Base-by-base conservation (phyloP, 2,888 invertebrate species). In the Trichogramma evanescens region DNA sequence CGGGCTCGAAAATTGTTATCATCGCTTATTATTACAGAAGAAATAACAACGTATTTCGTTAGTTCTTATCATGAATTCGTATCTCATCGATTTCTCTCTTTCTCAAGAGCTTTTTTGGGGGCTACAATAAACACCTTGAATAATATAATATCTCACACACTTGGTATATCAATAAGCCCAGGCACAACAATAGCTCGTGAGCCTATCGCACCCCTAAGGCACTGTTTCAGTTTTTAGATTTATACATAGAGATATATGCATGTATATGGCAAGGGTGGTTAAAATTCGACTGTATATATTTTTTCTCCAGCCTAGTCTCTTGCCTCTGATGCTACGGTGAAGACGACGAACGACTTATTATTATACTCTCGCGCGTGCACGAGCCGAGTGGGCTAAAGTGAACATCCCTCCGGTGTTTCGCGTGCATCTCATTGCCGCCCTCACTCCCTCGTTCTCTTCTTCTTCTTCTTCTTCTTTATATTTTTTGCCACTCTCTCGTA, bases 341-440 rank as follows among this genome's bases (percentile, higher is more conserved):
- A 45, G n/a, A 9, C 45, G 26, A 26, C 26, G 26, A 26, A 26
- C 26, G 26, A 26, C 26, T 26, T 26, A 26, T 55, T 54, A 52
- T 58, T 61, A 55, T 56, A 38, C 43, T 41, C 40, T 42, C n/a
- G 26, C 26, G 26, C 26, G 26, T 2, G 26, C 41, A 7, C 45
- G 49, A 10, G 54, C 51, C 54, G 43, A 58, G 58, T 52, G 58
- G 50, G 13, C 58, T 55, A 58, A 61, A 58, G 61, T 61, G 61
- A 61, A 51, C 61, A 58, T 61, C 58, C 50, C 13, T 52, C 43
- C 49, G 46, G 50, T 61, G 52, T 54, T n/a, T 48, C 51, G 41
- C 45, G 49, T 9, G 42, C 46, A 9, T 5, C 41, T 41, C 44
- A 4, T 43, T 39, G n/a, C 3, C 4, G 41, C 50, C 44, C 38